Percentiles rank a stretch among this genome's conserved stretches.
These are phyloP conservation scores for Eretmochelys imbricata DNA, from an alignment of 2,113 vertebrate species.

Conservation along the genomic window DNA sequence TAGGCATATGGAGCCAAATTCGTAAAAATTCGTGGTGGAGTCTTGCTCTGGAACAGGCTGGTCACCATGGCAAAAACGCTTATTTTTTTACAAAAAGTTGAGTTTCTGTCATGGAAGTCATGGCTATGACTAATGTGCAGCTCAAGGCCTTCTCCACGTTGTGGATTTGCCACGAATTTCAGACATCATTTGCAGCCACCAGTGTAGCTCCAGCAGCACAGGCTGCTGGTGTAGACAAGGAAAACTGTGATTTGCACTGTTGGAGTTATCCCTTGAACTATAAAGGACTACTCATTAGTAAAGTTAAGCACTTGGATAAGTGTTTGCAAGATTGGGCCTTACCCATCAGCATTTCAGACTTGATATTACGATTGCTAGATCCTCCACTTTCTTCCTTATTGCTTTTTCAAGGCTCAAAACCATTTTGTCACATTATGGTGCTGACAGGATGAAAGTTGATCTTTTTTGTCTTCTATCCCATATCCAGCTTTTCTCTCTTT, in stretches of 20 bases:
- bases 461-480: not conserved
- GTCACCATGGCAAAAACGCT: not conserved
- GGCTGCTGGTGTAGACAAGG: slow-evolving; percentile 45
- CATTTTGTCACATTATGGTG: not conserved
- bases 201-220: slow-evolving; percentile 49
- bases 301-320: slow-evolving; percentile 48
- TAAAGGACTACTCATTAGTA: slow-evolving; percentile 49
- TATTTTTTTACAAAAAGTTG: not conserved
- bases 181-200: not conserved
- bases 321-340: slow-evolving; percentile 2
- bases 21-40: slow-evolving; percentile 6
- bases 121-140: not conserved
- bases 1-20: not conserved
- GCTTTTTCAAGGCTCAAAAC: not conserved
- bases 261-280: slow-evolving; percentile 43
- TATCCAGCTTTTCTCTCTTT: not conserved
- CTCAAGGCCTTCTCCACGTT: slow-evolving; percentile 51
- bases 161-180: slow-evolving; percentile 43
- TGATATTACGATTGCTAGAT: slow-evolving; percentile 5
- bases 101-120: not conserved
- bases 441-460: not conserved
- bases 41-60: not conserved
- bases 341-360: slow-evolving; percentile 13
- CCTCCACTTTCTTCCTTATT: not conserved
- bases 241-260: slow-evolving; percentile 58